Evolutionary conservation across 2,888 invertebrate genomes (phyloP).

Genomic region (Hirudinaria manillensis): DNA sequence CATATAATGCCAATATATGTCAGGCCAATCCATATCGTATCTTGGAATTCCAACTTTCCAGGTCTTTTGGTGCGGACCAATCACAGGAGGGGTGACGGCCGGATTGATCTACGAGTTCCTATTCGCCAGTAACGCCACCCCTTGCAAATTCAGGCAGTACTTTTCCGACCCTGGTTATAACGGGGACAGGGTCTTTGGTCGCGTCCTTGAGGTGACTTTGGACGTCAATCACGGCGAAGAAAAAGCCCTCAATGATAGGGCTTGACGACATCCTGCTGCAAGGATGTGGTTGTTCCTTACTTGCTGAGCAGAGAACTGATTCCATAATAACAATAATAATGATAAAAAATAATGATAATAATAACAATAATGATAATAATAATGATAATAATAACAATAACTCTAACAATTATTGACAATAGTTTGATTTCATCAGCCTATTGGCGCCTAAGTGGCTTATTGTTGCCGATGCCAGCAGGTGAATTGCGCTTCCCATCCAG

Average conservation of each 20-base stretch:
- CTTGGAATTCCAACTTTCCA: conserved; percentile 32
- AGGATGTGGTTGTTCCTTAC: neutral
- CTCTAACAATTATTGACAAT: neutral
- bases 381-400: conserved; percentile 9
- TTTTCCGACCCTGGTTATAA: conserved; percentile 9
- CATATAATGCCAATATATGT: conserved; percentile 1
- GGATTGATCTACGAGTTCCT: conserved; percentile 48
- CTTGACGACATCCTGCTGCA: neutral
- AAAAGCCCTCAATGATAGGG: neutral
- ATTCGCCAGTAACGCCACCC: conserved; percentile 45
- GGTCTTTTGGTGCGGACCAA: conserved; percentile 50
- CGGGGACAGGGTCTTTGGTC: conserved; percentile 8
- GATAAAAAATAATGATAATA: neutral
- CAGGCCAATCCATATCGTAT: neutral
- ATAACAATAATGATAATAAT: conserved; percentile 12
- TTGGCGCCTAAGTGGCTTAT: too few species aligned
- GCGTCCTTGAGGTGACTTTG: neutral
- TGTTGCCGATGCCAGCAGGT: too few species aligned
- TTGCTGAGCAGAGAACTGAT: neutral
- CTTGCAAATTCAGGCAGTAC: conserved; percentile 40
- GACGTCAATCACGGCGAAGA: conserved; percentile 4
- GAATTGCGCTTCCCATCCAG: too few species aligned
- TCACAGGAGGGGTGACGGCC: conserved; percentile 45
- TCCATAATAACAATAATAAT: neutral
- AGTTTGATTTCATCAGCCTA: neutral